Conservation (phyloP, 2,888 invertebrate species). For the Tholera decimalis region DNA sequence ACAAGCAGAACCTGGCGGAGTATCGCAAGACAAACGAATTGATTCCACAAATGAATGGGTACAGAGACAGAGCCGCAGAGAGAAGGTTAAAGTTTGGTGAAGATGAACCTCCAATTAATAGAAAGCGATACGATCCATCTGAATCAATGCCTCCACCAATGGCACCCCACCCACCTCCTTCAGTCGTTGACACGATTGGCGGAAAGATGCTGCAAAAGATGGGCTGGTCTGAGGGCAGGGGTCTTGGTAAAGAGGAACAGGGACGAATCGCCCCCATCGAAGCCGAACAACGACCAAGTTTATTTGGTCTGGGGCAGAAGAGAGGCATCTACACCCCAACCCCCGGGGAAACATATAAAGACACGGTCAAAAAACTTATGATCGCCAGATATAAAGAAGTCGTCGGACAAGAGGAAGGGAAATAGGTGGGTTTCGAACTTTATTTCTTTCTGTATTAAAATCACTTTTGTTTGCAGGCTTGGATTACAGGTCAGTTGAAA, state of each 20-base stretch:
- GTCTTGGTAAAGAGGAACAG: constrained; percentile 98
- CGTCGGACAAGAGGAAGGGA: constrained; percentile 91
- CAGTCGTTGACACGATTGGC: constrained; percentile 97
- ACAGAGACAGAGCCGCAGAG: constrained; percentile 99
- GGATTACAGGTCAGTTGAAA: constrained; percentile 78
- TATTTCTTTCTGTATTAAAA: constrained; percentile 61
- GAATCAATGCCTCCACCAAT: constrained; percentile 87
- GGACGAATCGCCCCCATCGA: constrained; percentile 98
- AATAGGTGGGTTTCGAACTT: constrained; percentile 82
- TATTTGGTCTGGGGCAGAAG: constrained; percentile 97
- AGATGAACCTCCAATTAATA: constrained; percentile 92
- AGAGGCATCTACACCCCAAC: constrained; percentile 94
- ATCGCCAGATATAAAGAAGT: constrained; percentile 96
- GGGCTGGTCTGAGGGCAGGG: constrained; percentile 99
- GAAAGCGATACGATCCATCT: constrained; percentile 84
- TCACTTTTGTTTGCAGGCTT: constrained; percentile 73
- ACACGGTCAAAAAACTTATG: constrained; percentile 97
- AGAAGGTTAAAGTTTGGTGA: constrained; percentile 98
- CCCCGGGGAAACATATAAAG: constrained; percentile 97
- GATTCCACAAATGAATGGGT: constrained; percentile 87
- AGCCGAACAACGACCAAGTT: constrained; percentile 93
- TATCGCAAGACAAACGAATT: constrained; percentile 86
- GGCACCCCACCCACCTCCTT: constrained; percentile 92
- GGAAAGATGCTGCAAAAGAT: constrained; percentile 99
- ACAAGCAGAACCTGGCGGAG: constrained; percentile 96